Conservation (phyloP, 2,888 invertebrate genomes). For the Harpalus rufipes region DNA sequence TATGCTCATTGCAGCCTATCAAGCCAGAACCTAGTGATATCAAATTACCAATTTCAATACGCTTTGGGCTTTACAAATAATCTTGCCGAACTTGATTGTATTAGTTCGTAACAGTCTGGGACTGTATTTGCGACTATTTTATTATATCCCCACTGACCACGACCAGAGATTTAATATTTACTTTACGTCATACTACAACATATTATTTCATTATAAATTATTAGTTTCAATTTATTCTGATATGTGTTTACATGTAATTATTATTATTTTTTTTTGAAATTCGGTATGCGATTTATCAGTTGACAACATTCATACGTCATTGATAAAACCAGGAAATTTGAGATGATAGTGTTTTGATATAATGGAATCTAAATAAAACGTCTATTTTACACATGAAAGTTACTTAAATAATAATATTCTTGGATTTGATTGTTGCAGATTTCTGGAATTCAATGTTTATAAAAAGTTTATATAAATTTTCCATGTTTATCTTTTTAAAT, state of each 20-base stretch:
- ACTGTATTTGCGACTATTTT: neutral
- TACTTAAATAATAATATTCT: neutral
- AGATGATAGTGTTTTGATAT: conserved; percentile 59
- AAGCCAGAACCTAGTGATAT: conserved; percentile 25
- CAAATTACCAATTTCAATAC: conserved; percentile 12
- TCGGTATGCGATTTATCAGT: conserved; percentile 20
- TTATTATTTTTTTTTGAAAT: conserved; percentile 2
- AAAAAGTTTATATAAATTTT: too few species aligned
- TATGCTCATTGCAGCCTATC: neutral
- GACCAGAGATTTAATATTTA: too few species aligned
- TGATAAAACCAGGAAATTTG: conserved; percentile 66
- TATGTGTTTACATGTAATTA: neutral
- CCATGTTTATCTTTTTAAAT: too few species aligned
- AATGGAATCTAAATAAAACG: conserved; percentile 19
- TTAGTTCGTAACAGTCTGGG: conserved; percentile 41
- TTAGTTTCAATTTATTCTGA: neutral
- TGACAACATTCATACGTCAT: conserved; percentile 25
- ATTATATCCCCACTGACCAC: conserved; percentile 65
- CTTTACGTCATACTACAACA: too few species aligned
- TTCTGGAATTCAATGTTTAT: neutral
- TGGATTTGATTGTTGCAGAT: neutral
- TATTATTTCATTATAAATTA: too few species aligned
- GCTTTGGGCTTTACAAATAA: neutral
- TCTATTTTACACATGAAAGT: conserved; percentile 13
- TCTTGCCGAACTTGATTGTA: neutral